These are phyloP conservation scores for Leptinotarsa texana DNA, from an alignment of 1,140 invertebrate species.

Conservation along the genomic window DNA sequence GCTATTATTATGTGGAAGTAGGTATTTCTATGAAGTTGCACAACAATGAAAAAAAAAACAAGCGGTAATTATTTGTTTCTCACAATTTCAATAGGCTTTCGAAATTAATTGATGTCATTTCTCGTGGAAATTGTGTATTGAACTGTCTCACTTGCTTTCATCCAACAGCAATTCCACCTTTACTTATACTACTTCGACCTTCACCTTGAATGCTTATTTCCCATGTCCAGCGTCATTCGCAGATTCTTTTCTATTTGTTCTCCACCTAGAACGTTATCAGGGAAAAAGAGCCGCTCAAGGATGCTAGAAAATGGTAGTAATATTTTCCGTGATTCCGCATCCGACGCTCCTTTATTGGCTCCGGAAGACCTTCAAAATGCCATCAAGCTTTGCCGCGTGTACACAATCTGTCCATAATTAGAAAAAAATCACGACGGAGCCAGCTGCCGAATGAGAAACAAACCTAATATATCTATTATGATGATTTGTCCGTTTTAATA, in stretches of 20 bases:
- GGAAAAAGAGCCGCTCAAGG: slow-evolving; percentile 4
- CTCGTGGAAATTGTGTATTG: no score
- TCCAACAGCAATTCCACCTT: no score
- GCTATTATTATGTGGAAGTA: no score
- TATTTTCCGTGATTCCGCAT: slow-evolving; percentile 39
- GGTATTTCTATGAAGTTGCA: no score
- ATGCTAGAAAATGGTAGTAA: slow-evolving; percentile 33
- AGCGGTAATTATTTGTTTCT: no score
- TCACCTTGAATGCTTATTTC: slow-evolving; percentile 2
- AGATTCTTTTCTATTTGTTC: not conserved
- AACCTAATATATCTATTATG: slow-evolving; percentile 23
- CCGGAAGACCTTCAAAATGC: slow-evolving; percentile 44
- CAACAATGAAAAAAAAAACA: no score
- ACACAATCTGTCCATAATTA: slow-evolving; percentile 45
- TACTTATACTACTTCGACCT: not conserved
- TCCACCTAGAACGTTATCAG: slow-evolving; percentile 5
- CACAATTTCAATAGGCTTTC: no score
- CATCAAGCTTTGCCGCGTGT: slow-evolving; percentile 38
- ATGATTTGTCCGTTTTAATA: slow-evolving; percentile 13
- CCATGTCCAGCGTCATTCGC: not conserved
- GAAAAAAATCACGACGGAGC: slow-evolving; percentile 37
- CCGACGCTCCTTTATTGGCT: slow-evolving; percentile 41
- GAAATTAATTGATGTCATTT: no score
- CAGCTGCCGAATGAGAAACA: slow-evolving; percentile 20
- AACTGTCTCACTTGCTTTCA: no score